phyloP scores from a whole-genome alignment of 2,888 invertebrate genomes.

The Drosophila anceps region DNA sequence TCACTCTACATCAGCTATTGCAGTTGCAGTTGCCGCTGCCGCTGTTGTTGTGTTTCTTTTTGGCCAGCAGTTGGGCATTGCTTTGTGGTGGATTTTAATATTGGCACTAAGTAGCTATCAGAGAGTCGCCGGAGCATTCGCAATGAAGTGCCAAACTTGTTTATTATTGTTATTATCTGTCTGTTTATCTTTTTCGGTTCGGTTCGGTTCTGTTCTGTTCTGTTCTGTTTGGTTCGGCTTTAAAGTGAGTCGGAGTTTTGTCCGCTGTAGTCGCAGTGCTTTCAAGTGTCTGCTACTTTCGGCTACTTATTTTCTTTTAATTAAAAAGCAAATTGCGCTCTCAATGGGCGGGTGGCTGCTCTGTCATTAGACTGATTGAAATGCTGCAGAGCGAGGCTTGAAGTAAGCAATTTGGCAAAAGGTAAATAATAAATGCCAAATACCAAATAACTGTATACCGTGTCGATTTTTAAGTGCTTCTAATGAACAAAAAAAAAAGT shows the following conservation, averaged over 20 bases:
- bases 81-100: slow-evolving; percentile 72
- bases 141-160: slow-evolving; percentile 80
- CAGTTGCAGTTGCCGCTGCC: slow-evolving; percentile 7
- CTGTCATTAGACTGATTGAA: slow-evolving; percentile 77
- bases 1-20: slow-evolving; percentile 1
- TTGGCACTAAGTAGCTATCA: slow-evolving; percentile 74
- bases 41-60: slow-evolving; percentile 60
- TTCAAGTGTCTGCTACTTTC: slow-evolving; percentile 49
- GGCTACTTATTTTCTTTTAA: slow-evolving; percentile 74
- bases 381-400: slow-evolving; percentile 52
- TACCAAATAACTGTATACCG: slow-evolving; percentile 74
- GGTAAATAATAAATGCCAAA: slow-evolving; percentile 69
- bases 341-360: slow-evolving; percentile 37
- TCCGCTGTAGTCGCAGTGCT: background rate
- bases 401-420: slow-evolving; percentile 71
- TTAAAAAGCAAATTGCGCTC: slow-evolving; percentile 73
- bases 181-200: slow-evolving; percentile 56
- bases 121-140: slow-evolving; percentile 64
- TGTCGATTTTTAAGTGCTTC: slow-evolving; percentile 79
- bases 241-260: slow-evolving; percentile 6
- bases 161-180: slow-evolving; percentile 75
- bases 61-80: slow-evolving; percentile 47
- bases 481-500: slow-evolving; percentile 50
- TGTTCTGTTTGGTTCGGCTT: slow-evolving; percentile 36
- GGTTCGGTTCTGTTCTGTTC: slow-evolving; percentile 6